Evolutionary conservation across 2,888 invertebrate species (phyloP), one percentile per base, ranked within the genome.

Genomic region (Halictus ligatus): DNA sequence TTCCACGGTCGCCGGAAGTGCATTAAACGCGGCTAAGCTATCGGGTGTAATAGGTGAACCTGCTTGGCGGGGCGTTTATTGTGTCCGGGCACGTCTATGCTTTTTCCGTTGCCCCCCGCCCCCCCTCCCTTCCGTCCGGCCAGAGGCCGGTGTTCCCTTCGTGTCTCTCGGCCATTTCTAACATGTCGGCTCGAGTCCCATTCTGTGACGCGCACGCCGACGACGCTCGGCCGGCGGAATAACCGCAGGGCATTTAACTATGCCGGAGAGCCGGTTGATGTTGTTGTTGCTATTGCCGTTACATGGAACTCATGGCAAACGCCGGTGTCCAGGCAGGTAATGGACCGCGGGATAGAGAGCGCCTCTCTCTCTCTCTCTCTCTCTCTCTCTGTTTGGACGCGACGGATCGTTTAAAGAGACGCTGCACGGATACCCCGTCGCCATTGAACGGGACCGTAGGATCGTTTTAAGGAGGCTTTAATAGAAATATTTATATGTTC

Each of bases 401-500:
- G 64, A 29, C 6, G 82, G 79, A 82, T 86, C 86, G 76, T 76
- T 88, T 73, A 75, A 84, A 86, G 78, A 72, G 82, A 75, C 67
- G 40, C 35, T 35, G 35, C 58, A 67, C 43, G 58, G 35, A 74
- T 75, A 73, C 74, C 77, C 82, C 83, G 73, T 15, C 29, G 29
- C 15, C 15, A 13, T 29, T 84, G 88, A 91, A 92, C 87, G 81
- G 83, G 21, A 21, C 46, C 43, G 43, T 35, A 77, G 92, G 92
- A 91, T 92, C 93, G 91, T 90, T 93, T 93, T 93, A 92, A 93
- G 88, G 86, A 91, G 88, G 90, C 88, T 90, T 92, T 92, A 92
- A 93, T 93, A 87, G 94, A 93, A 94, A 94, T 94, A 94, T 94
- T 94, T 93, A 94, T 94, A 94, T 92, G 92, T 93, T 92, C 90